Evolutionary conservation across 64 coral and sea anemone species (phyloP).

Genomic region (Dendrophyllia cribrosa): DNA sequence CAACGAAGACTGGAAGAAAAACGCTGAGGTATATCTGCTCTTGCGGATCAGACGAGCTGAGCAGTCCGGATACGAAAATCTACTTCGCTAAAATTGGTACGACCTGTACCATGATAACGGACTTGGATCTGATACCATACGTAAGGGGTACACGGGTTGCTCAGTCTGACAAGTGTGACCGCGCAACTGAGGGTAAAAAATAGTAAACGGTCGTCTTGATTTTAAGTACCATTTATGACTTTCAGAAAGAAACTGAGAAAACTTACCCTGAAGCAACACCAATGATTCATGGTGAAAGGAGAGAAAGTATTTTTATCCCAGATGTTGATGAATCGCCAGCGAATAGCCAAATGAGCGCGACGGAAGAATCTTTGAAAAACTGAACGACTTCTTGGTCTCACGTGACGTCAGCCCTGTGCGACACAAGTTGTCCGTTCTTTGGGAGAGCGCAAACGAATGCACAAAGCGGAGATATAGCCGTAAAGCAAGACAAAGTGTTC

Average conservation of each 20-base stretch:
- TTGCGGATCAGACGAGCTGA: neutral
- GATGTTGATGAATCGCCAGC: neutral
- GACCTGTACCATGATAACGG: too few species aligned
- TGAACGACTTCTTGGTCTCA: constrained; percentile 32
- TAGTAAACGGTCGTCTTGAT: neutral
- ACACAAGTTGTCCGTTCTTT: constrained; percentile 39
- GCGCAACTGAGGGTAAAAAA: too few species aligned
- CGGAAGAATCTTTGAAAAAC: constrained; percentile 34
- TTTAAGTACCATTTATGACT: constrained; percentile 10
- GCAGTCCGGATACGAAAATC: too few species aligned
- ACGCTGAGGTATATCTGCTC: neutral
- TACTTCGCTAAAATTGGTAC: too few species aligned
- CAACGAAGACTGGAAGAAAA: neutral
- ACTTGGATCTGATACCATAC: too few species aligned
- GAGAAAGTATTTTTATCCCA: constrained; percentile 16
- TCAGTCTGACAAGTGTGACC: too few species aligned
- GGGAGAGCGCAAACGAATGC: constrained; percentile 28
- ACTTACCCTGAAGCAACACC: neutral
- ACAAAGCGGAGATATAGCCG: constrained; percentile 39
- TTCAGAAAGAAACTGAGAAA: constrained; percentile 16
- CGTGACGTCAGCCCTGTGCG: constrained; percentile 47
- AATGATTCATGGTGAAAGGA: constrained; percentile 1
- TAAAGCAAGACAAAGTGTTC: constrained; percentile 32
- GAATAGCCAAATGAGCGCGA: neutral
- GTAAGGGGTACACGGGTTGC: too few species aligned